A percentile compares a stretch with the other conserved stretches of the same genome.
Evolutionary conservation across 2,888 invertebrate species (phyloP).

Genomic region (Troides helena): DNA sequence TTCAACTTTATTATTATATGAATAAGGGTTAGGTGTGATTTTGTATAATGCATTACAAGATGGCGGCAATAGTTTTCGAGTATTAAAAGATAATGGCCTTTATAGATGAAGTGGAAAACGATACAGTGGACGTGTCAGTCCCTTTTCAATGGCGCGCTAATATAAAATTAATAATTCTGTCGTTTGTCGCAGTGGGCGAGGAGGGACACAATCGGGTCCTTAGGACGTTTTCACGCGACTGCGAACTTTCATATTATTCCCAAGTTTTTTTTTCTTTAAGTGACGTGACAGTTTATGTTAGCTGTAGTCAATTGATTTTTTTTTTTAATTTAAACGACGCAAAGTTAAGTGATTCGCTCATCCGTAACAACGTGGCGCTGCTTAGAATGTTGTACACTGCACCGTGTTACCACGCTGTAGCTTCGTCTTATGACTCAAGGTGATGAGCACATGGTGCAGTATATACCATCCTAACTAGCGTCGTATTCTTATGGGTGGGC

Average conservation of each 20-base stretch:
- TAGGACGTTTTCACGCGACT: constrained; percentile 53
- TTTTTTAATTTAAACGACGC: too few relatives aligned
- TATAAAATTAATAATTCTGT: constrained; percentile 74
- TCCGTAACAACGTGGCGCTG: too few relatives aligned
- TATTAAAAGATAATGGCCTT: constrained; percentile 58
- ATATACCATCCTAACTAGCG: too few relatives aligned
- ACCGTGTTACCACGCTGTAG: too few relatives aligned
- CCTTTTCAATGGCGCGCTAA: constrained; percentile 69
- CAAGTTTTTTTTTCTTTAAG: too few relatives aligned
- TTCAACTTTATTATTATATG: constrained; percentile 34
- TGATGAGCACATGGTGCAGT: too few relatives aligned
- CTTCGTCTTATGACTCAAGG: too few relatives aligned
- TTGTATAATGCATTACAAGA: constrained; percentile 13
- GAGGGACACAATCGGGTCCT: constrained; percentile 41
- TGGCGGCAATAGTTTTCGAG: constrained; percentile 43
- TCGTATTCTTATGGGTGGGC: too few relatives aligned
- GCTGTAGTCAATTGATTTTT: too few relatives aligned
- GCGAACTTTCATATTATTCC: constrained; percentile 36
- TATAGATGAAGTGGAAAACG: constrained; percentile 76
- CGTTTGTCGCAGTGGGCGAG: constrained; percentile 39
- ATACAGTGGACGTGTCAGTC: constrained; percentile 73
- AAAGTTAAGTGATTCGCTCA: too few relatives aligned
- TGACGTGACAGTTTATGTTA: too few relatives aligned
- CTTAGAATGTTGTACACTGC: too few relatives aligned
- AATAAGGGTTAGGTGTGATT: not conserved